These are phyloP conservation scores for Nematopogon swammerdamellus DNA, from an alignment of 2,888 invertebrate genomes.

Conservation along the genomic window DNA sequence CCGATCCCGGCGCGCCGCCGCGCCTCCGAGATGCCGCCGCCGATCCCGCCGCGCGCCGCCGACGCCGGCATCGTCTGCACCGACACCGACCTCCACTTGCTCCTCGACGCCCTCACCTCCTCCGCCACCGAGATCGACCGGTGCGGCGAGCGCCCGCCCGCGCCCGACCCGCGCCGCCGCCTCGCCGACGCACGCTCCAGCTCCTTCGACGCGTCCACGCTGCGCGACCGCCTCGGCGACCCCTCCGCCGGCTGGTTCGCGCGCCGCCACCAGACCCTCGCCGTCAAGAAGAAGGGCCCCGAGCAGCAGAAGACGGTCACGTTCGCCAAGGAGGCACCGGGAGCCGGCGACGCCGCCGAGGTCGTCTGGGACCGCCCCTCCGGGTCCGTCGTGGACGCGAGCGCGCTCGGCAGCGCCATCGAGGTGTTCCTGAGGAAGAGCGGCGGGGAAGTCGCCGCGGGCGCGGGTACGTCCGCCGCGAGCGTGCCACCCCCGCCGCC, in stretches of 20 bases:
- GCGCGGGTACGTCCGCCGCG: slow-evolving; percentile 8
- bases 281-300: slow-evolving; percentile 56
- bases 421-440: slow-evolving; percentile 73
- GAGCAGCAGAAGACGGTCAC: slow-evolving; percentile 53
- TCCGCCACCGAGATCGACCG: slow-evolving; percentile 77
- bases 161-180: slow-evolving; percentile 53
- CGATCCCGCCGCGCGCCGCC: slow-evolving; percentile 34
- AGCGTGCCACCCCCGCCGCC: slow-evolving; percentile 14
- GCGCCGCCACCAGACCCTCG: slow-evolving; percentile 74
- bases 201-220: slow-evolving; percentile 78
- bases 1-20: slow-evolving; percentile 62
- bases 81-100: slow-evolving; percentile 76
- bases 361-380: slow-evolving; percentile 75
- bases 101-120: slow-evolving; percentile 75
- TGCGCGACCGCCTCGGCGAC: slow-evolving; percentile 46
- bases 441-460: slow-evolving; percentile 21
- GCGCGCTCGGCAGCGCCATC: slow-evolving; percentile 78
- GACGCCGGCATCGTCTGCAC: slow-evolving; percentile 64
- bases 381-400: slow-evolving; percentile 76
- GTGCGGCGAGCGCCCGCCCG: slow-evolving; percentile 43
- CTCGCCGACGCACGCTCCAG: slow-evolving; percentile 74
- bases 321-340: slow-evolving; percentile 54
- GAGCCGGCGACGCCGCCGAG: slow-evolving; percentile 54
- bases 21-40: slow-evolving; percentile 71
- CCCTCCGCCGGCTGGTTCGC: slow-evolving; percentile 72